Evolutionary conservation across 2,797 vertebrate genomes (phyloP).

Genomic region (Oryzias dopingdopingensis): DNA sequence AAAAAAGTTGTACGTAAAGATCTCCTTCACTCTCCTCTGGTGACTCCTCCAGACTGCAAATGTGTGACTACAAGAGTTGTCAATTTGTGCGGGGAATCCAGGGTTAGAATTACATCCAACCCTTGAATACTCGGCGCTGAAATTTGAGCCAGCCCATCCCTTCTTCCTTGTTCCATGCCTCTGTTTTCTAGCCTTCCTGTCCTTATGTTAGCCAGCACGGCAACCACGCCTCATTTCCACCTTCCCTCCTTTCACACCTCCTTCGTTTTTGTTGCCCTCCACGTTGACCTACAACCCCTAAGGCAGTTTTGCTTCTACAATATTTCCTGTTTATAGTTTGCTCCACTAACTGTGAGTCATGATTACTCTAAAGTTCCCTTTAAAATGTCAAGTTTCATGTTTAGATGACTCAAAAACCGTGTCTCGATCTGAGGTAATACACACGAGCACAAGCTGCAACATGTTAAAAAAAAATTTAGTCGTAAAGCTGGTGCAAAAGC

Average conservation of each 20-base stretch:
- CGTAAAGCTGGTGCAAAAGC: too few species aligned
- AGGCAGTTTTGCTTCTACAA: slow-evolving; percentile 5
- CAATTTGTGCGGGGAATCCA: slow-evolving; percentile 41
- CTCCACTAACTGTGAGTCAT: not conserved
- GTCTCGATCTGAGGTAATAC: too few species aligned
- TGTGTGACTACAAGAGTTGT: slow-evolving; percentile 36
- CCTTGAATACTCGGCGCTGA: slow-evolving; percentile 68
- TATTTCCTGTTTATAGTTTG: not conserved
- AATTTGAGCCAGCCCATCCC: slow-evolving; percentile 81
- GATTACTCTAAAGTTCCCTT: not conserved
- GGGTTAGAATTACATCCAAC: slow-evolving; percentile 79
- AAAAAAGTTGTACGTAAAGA: slow-evolving; percentile 8
- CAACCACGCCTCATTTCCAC: slow-evolving; percentile 74
- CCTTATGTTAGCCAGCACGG: slow-evolving; percentile 57
- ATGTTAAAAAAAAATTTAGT: too few species aligned
- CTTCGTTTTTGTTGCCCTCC: slow-evolving; percentile 54
- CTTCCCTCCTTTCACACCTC: slow-evolving; percentile 28
- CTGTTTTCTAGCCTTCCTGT: slow-evolving; percentile 56
- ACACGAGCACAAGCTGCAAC: too few species aligned
- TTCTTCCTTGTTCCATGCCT: slow-evolving; percentile 52
- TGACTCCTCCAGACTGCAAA: slow-evolving; percentile 21
- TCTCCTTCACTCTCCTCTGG: slow-evolving; percentile 15
- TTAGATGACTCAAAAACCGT: not conserved
- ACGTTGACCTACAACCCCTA: slow-evolving; percentile 36
- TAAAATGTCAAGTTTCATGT: too few species aligned